Evolutionary conservation across 2,797 vertebrate species (phyloP).

Genomic region (Perodicticus potto): DNA sequence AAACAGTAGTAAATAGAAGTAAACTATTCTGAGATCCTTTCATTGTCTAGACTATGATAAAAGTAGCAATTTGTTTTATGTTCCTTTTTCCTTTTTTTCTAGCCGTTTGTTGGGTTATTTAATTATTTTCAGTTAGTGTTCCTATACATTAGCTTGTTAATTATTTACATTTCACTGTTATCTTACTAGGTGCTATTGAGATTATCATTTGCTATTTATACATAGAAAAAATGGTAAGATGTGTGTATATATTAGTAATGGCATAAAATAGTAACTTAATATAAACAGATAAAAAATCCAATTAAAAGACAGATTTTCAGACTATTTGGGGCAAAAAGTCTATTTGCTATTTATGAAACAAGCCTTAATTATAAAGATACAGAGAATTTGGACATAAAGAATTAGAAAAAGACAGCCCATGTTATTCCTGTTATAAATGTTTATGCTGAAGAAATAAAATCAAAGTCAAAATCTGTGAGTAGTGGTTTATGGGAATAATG

Average conservation of each 20-base stretch:
- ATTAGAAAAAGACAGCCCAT: background rate
- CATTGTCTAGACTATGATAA: background rate
- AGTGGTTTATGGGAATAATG: background rate
- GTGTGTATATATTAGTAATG: background rate
- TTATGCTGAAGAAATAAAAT: background rate
- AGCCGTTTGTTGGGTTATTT: background rate
- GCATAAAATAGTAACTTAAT: background rate
- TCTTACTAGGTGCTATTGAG: background rate
- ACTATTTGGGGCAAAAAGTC: background rate
- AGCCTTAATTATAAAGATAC: background rate
- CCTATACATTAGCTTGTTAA: background rate
- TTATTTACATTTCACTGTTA: background rate
- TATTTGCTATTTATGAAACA: background rate
- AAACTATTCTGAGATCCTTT: background rate
- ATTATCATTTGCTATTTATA: background rate
- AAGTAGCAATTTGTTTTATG: background rate
- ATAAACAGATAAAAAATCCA: background rate
- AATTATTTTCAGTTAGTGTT: background rate
- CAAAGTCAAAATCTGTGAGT: background rate
- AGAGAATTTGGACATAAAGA: background rate
- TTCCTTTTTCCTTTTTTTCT: no score
- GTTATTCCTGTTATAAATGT: background rate
- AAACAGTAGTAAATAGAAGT: background rate
- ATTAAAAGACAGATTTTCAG: background rate
- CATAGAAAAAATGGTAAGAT: background rate